Conservation (phyloP, 2,888 invertebrate species). For the Lasioglossum malachurum region DNA sequence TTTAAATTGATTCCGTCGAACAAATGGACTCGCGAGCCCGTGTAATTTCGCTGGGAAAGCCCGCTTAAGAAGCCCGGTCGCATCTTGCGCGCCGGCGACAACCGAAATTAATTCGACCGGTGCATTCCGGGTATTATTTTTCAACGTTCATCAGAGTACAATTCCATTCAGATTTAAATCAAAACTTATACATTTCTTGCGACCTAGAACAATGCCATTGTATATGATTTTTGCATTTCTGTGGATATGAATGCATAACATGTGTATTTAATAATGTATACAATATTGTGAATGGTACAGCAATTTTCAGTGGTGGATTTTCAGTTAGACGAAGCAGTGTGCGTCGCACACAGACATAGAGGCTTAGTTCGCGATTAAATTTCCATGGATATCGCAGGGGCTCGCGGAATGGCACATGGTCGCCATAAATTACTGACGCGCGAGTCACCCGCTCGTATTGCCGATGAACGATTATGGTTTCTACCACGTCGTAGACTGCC, state of each 20-base stretch:
- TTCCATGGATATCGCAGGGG: constrained; percentile 30
- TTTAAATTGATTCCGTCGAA: constrained; percentile 51
- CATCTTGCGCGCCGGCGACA: background rate
- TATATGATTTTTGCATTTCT: too few species aligned
- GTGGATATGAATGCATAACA: too few species aligned
- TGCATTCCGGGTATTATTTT: background rate
- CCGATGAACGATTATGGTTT: constrained; percentile 62
- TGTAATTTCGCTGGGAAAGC: constrained; percentile 38
- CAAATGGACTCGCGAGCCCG: constrained; percentile 42
- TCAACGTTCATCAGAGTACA: background rate
- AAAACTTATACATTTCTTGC: too few species aligned
- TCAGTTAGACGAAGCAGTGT: too few species aligned
- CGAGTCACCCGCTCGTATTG: constrained; percentile 24
- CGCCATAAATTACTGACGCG: constrained; percentile 57
- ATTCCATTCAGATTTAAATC: background rate
- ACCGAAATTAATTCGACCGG: constrained; percentile 20
- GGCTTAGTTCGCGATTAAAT: constrained; percentile 46
- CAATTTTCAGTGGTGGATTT: too few species aligned
- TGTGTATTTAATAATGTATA: too few species aligned
- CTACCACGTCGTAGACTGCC: constrained; percentile 52
- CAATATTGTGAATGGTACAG: too few species aligned
- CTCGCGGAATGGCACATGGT: constrained; percentile 25
- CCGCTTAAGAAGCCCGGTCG: background rate
- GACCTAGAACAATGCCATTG: too few species aligned
- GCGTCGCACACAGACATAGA: background rate